Percentiles rank a stretch among this genome's conserved stretches.
Conservation (phyloP, 2,888 invertebrate species). For the Pseudococcus viburni region DNA sequence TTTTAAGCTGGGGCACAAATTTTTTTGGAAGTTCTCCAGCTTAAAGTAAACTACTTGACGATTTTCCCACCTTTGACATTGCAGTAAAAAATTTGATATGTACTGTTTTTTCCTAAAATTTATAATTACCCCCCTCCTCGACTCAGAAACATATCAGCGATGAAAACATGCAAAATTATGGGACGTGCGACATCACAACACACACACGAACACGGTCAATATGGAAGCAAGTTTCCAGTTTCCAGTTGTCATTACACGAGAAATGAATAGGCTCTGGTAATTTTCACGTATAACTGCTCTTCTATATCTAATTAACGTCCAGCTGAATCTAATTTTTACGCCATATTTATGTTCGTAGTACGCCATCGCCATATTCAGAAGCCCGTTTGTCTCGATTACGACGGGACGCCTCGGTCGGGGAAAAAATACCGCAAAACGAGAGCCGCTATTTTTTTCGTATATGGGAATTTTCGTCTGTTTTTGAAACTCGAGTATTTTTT, state of each 20-base stretch:
- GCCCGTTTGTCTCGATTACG: constrained; percentile 31
- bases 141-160: too few species aligned
- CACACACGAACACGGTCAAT: not conserved
- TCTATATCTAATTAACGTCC: not conserved
- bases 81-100: too few species aligned
- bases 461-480: constrained; percentile 30
- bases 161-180: too few species aligned
- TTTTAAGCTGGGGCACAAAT: too few species aligned
- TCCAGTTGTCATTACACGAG: constrained; percentile 3
- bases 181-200: not conserved
- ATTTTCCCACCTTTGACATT: too few species aligned
- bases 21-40: too few species aligned
- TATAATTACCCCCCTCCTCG: too few species aligned
- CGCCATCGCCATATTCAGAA: not conserved
- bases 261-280: constrained; percentile 10
- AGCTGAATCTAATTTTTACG: constrained; percentile 23
- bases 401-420: not conserved
- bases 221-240: not conserved
- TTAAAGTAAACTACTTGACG: too few species aligned
- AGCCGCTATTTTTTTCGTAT: constrained; percentile 6
- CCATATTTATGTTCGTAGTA: not conserved
- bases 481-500: constrained; percentile 27
- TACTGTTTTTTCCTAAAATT: too few species aligned
- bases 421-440: constrained; percentile 28
- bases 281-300: constrained; percentile 24